Evolutionary conservation across 2,797 vertebrate genomes (phyloP).

Genomic region (Rachycentron canadum): DNA sequence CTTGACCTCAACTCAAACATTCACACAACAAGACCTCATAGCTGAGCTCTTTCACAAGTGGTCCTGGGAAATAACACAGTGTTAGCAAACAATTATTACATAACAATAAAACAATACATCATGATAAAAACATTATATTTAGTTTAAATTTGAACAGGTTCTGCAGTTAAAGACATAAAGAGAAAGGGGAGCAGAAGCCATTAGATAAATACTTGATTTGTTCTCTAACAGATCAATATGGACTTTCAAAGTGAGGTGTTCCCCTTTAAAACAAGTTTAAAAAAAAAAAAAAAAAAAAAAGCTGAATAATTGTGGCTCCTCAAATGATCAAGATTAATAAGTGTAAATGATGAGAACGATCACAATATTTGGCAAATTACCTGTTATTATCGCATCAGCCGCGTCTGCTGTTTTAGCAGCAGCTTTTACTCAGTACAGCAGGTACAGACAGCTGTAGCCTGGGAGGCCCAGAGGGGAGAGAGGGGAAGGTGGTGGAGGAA

Average conservation of each 20-base stretch:
- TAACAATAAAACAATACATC: too few species aligned
- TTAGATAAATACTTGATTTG: background rate
- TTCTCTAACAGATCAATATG: background rate
- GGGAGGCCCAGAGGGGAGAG: slow-evolving; percentile 1
- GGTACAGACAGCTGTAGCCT: background rate
- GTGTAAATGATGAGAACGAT: slow-evolving; percentile 8
- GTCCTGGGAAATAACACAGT: background rate
- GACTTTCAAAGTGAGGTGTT: slow-evolving; percentile 4
- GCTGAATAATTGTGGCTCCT: slow-evolving; percentile 2
- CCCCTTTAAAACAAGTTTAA: background rate
- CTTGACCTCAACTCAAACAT: background rate
- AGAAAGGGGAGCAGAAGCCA: background rate
- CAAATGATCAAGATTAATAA: slow-evolving; percentile 9
- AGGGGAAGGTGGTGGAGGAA: too few species aligned
- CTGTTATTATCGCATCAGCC: slow-evolving; percentile 1
- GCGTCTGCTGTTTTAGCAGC: background rate
- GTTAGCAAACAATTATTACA: too few species aligned
- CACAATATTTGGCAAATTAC: slow-evolving; percentile 9
- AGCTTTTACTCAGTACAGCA: background rate
- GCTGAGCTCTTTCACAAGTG: background rate
- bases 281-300: slow-evolving; percentile 9
- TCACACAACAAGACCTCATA: too few species aligned
- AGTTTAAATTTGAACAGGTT: too few species aligned
- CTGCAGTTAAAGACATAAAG: background rate
- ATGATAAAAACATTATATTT: background rate